Base-by-base conservation (phyloP, 2,797 vertebrate species). In the Euphonia xanthogaster region DNA sequence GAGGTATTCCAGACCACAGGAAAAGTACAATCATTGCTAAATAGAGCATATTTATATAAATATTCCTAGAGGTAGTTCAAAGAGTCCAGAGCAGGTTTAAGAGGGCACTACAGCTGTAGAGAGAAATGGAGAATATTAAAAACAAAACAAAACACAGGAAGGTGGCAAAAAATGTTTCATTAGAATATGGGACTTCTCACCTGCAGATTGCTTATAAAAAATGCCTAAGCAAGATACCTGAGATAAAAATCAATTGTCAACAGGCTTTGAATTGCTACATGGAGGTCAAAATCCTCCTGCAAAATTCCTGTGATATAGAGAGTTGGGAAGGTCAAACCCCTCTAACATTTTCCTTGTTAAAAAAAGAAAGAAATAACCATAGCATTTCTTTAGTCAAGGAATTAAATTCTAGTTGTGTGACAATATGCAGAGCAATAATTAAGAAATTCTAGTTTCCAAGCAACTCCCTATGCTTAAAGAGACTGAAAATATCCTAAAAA, bases 361-460 rank as follows among this genome's bases (percentile, higher is more conserved):
- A 84, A 85, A 62, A 47, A 33, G 4, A 31, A 11, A 50, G 9
- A 74, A 65, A 83, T 7, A 77, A 77, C 27, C 44, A 23, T 0
- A 60, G 51, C 31, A 60, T 61, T 63, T 67, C n/a, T 85, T 93
- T 3, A 75, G 68, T 30, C 70, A 42, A 86, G 81, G 5, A 92
- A 71, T 31, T 85, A 3, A 60, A 16, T 76, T 88, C 53, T 31
- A 76, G 45, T 31, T 90, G 50, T 67, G 28, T 72, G 50, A 63
- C 42, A 78, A 93, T 42, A 90, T 30, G 31, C 72, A 88, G 18
- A 75, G 40, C 53, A 91, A 73, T 75, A 87, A 89, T 71, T 51
- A 79, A 66, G 62, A 87, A 94, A 87, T 61, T 83, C 72, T 65
- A 71, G 84, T 89, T 93, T 93, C 90, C 45, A 97, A 93, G 93